Evolutionary conservation across 2,888 invertebrate genomes (phyloP).

Genomic region (Nephrotoma flavescens): DNA sequence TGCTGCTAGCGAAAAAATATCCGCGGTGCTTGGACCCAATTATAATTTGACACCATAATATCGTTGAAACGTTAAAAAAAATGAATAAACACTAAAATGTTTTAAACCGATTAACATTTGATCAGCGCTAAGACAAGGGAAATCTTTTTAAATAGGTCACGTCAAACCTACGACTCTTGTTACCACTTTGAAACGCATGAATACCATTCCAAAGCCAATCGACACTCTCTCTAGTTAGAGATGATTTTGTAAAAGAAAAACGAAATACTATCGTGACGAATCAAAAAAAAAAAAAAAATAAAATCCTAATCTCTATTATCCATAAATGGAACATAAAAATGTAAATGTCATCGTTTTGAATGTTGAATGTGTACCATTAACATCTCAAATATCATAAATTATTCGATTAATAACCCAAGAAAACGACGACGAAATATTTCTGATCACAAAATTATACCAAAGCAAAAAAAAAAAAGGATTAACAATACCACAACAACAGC

Average conservation of each 20-base stretch:
- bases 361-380: background rate
- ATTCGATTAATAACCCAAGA: background rate
- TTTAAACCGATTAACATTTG: too few relatives aligned
- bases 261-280: background rate
- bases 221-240: background rate
- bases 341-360: background rate
- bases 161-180: too few relatives aligned
- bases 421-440: background rate
- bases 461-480: background rate
- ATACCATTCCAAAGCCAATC: background rate
- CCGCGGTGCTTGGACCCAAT: too few relatives aligned
- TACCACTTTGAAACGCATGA: too few relatives aligned
- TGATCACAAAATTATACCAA: background rate
- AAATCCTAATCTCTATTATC: background rate
- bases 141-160: too few relatives aligned
- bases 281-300: background rate
- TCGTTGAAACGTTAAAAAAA: too few relatives aligned
- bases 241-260: background rate
- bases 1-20: too few relatives aligned
- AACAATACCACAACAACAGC: background rate
- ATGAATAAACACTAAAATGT: too few relatives aligned
- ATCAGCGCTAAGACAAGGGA: too few relatives aligned
- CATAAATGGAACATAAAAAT: background rate
- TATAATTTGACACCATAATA: too few relatives aligned
- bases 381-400: background rate